Conservation (phyloP, 2,113 vertebrate species). For the Fulmarus glacialis region DNA sequence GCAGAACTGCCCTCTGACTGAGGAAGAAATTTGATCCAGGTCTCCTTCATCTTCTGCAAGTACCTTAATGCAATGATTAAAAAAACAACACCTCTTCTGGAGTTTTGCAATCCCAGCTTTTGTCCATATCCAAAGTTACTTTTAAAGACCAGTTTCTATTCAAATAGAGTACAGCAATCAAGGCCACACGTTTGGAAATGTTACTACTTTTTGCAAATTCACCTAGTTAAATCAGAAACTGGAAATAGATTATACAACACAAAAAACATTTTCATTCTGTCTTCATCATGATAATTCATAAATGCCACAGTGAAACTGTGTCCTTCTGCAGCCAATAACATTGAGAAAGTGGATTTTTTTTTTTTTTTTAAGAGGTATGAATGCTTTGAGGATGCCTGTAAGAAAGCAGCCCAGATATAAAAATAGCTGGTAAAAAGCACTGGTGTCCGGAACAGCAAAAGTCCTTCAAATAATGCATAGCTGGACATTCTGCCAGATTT, state of each 20-base stretch:
- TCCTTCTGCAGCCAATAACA: neutral
- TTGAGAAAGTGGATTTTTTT: neutral
- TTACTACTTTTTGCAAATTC: neutral
- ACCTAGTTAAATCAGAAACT: neutral
- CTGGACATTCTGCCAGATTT: too few species aligned
- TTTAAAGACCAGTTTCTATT: neutral
- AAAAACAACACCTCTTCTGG: neutral
- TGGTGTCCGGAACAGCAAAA: neutral
- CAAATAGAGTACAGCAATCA: neutral
- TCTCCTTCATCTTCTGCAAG: neutral
- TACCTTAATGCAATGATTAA: neutral
- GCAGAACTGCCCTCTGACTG: fast-evolving
- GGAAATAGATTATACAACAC: neutral
- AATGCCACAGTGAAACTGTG: neutral
- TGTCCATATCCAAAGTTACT: neutral
- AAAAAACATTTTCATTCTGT: neutral
- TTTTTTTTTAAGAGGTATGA: neutral
- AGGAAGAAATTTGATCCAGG: neutral
- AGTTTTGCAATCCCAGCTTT: neutral
- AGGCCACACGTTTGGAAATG: neutral
- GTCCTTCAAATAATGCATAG: neutral
- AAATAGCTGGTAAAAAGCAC: neutral
- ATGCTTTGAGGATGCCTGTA: neutral
- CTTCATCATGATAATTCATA: neutral
- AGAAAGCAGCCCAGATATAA: neutral